Conservation (phyloP, 2,113 vertebrate species). For the Oryzias woworae region DNA sequence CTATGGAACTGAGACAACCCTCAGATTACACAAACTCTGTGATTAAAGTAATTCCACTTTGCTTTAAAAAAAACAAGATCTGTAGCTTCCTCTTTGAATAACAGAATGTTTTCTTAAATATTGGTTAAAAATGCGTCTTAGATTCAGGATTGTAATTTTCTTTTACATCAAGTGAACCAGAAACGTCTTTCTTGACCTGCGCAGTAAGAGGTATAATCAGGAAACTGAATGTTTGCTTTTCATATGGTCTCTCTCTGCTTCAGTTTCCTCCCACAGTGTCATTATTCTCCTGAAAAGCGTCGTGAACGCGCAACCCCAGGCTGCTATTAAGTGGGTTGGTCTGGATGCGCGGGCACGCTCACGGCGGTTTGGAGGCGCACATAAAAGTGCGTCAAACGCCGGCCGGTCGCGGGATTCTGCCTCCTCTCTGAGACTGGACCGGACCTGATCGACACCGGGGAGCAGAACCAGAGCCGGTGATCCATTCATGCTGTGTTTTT, state of each 20-base stretch:
- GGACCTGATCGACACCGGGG: slow-evolving; percentile 11
- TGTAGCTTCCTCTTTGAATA: no score
- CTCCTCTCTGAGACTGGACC: slow-evolving; percentile 15
- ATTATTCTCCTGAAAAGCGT: neutral
- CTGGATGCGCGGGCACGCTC: slow-evolving; percentile 42
- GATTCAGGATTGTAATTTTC: no score
- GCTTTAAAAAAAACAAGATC: no score
- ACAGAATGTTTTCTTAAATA: no score
- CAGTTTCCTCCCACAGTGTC: neutral
- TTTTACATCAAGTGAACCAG: no score
- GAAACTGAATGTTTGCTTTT: slow-evolving; percentile 10
- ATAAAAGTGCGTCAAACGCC: slow-evolving; percentile 51
- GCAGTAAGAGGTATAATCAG: neutral
- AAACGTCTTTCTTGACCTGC: no score
- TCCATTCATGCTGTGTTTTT: neutral
- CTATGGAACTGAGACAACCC: neutral
- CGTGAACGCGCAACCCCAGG: slow-evolving; percentile 45
- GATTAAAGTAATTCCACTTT: no score
- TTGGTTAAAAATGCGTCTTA: no score
- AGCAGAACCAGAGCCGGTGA: slow-evolving; percentile 17
- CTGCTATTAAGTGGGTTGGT: slow-evolving; percentile 63
- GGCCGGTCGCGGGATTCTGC: slow-evolving; percentile 17
- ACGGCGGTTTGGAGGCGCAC: slow-evolving; percentile 16
- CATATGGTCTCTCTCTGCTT: neutral
- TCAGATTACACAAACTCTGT: no score